These are phyloP conservation scores for Crotalus viridis DNA, from an alignment of 2,113 vertebrate species.

Conservation along the genomic window DNA sequence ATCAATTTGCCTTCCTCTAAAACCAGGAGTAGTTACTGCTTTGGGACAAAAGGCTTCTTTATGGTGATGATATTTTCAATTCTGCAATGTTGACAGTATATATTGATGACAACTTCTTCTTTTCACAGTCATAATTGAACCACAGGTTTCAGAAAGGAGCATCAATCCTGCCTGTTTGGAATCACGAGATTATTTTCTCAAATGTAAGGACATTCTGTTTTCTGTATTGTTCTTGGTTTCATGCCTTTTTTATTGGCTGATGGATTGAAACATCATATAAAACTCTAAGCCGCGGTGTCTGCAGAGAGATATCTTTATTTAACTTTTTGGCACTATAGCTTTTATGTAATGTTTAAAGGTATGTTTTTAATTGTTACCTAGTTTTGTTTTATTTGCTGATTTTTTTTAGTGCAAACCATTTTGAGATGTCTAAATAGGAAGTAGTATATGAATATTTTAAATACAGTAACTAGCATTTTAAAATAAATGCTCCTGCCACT, in stretches of 20 bases:
- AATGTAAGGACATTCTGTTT: constrained; percentile 63
- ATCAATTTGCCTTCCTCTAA: not conserved
- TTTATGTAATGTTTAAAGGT: not conserved
- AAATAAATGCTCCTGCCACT: not conserved
- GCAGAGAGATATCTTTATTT: not conserved
- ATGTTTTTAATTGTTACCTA: not conserved
- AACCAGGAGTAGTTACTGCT: accelerated
- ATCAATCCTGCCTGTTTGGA: constrained; percentile 56
- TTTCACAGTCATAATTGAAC: constrained; percentile 22
- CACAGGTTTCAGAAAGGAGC: constrained; percentile 61
- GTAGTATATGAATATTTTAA: not conserved
- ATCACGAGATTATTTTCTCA: constrained; percentile 74
- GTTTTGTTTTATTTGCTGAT: not conserved
- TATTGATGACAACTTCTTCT: constrained; percentile 28
- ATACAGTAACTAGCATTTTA: not conserved
- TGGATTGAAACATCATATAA: not conserved
- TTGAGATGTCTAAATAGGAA: not conserved
- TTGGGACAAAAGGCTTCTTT: not conserved
- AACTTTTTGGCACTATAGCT: not conserved
- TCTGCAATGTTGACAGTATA: not conserved
- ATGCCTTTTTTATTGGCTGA: not conserved
- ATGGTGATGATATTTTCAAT: not conserved
- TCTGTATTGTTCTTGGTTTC: constrained; percentile 38
- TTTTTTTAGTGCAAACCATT: not conserved
- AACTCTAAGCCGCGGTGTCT: not conserved